These are phyloP conservation scores for Phenganax marumi DNA, from an alignment of 92 coral and sea anemone genomes.

Conservation along the genomic window DNA sequence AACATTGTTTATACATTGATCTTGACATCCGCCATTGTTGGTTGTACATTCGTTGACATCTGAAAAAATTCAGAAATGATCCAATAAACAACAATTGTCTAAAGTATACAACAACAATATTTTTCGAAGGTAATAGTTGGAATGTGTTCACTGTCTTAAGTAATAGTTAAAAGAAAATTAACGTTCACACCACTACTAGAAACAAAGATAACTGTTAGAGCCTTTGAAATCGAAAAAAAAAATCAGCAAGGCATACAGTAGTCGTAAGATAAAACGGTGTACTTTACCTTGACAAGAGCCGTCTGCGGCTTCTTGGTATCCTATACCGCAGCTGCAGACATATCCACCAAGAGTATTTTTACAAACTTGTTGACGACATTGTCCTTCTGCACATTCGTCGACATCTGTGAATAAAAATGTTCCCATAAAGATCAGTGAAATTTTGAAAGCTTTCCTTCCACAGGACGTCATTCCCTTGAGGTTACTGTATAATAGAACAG, in stretches of 20 bases:
- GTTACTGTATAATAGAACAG: no score
- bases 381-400: conserved; percentile 67
- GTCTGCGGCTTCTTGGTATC: conserved; percentile 59
- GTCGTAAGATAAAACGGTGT: no score
- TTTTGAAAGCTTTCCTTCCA: neutral
- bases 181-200: neutral
- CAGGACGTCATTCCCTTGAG: no score
- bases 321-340: conserved; percentile 70
- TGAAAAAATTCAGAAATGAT: conserved; percentile 19
- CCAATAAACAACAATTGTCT: neutral
- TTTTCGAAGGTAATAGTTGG: no score
- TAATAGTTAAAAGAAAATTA: no score
- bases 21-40: conserved; percentile 77
- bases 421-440: neutral
- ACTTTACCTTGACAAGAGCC: conserved; percentile 70
- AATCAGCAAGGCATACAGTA: neutral
- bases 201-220: neutral
- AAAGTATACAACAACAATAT: no score
- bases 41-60: conserved; percentile 76
- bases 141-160: no score
- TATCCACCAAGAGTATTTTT: conserved; percentile 79
- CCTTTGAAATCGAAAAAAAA: neutral
- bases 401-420: conserved; percentile 48
- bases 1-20: conserved; percentile 69
- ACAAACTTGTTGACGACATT: conserved; percentile 74